These are phyloP conservation scores for Puma concolor DNA, from an alignment of 2,113 vertebrate genomes.

Conservation along the genomic window DNA sequence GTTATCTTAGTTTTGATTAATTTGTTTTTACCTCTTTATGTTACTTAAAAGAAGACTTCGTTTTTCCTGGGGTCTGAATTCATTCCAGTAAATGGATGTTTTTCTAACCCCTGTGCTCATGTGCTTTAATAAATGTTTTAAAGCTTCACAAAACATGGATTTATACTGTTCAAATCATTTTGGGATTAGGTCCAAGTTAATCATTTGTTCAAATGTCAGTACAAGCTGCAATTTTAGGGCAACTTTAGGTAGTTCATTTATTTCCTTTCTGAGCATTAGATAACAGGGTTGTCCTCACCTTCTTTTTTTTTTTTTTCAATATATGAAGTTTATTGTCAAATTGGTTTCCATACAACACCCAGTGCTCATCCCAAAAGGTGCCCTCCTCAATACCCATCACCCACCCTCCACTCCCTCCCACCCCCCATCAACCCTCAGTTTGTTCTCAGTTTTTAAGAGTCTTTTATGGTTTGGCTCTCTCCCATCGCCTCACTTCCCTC, in stretches of 20 bases:
- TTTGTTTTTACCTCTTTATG: neutral
- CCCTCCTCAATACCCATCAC: too few species aligned
- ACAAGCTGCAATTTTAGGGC: neutral
- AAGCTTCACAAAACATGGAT: neutral
- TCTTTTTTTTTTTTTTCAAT: neutral
- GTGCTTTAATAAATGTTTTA: constrained; percentile 35
- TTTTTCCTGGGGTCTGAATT: constrained; percentile 26
- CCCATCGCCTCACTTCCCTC: too few species aligned
- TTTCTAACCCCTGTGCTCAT: neutral
- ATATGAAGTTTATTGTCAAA: too few species aligned
- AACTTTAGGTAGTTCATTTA: neutral
- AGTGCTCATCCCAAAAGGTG: too few species aligned
- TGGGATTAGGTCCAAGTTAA: neutral
- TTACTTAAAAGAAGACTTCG: neutral
- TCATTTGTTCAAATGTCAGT: constrained; percentile 51
- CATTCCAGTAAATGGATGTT: neutral
- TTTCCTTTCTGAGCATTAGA: neutral
- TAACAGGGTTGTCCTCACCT: neutral
- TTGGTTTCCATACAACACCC: too few species aligned
- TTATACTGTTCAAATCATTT: constrained; percentile 27
- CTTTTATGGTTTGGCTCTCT: too few species aligned
- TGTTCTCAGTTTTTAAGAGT: too few species aligned
- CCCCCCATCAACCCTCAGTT: too few species aligned
- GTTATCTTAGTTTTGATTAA: neutral
- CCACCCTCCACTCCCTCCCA: too few species aligned